Evolutionary conservation across 2,113 vertebrate genomes (phyloP).

Genomic region (Rhodinocichla rosea): DNA sequence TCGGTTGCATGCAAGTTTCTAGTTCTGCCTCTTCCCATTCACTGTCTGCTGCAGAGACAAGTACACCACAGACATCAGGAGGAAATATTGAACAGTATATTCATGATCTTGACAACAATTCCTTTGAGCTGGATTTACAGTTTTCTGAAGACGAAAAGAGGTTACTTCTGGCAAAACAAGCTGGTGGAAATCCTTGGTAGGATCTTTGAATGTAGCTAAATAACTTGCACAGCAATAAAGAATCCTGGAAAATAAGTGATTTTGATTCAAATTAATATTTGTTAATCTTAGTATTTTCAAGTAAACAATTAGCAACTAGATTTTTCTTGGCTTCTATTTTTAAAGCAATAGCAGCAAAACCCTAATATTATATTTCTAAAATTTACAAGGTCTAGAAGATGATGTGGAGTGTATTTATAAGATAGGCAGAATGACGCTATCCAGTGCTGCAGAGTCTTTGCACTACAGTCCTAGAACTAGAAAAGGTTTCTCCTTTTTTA

Average conservation of each 20-base stretch:
- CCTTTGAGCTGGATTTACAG: conserved; percentile 95
- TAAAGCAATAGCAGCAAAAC: background rate
- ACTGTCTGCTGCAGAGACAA: conserved; percentile 75
- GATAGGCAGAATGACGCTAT: background rate
- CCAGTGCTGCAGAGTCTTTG: background rate
- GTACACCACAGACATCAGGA: conserved; percentile 80
- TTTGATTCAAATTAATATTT: background rate
- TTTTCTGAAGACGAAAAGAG: conserved; percentile 95
- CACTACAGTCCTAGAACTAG: background rate
- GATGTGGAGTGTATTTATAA: background rate
- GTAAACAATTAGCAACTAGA: background rate
- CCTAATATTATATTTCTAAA: background rate
- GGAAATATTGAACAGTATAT: conserved; percentile 98
- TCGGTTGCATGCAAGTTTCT: conserved; percentile 97
- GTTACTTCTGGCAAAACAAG: conserved; percentile 93
- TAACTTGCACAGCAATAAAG: background rate
- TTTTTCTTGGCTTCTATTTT: background rate
- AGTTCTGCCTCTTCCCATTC: conserved; percentile 86
- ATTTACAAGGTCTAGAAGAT: background rate
- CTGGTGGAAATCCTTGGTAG: conserved; percentile 94
- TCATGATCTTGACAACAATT: conserved; percentile 95
- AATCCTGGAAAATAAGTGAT: background rate
- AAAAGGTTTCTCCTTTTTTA: background rate
- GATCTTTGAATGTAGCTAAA: background rate
- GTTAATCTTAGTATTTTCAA: background rate